Base-by-base conservation (phyloP, 2,888 invertebrate species). In the Sepiola atlantica region DNA sequence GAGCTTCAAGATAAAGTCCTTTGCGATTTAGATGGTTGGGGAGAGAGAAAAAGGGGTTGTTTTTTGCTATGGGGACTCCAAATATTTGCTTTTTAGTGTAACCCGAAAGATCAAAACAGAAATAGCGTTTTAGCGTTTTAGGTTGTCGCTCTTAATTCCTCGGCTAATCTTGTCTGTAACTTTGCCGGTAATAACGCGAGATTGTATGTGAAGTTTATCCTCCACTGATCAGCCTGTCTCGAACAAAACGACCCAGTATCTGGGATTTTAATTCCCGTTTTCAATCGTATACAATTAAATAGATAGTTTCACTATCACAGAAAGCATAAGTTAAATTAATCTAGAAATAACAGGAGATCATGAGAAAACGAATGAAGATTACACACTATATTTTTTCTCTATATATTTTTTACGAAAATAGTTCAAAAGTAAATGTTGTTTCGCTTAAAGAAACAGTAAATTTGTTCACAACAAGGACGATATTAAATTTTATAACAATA, bases 181-280 rank as follows among this genome's bases (percentile, higher is more conserved):
- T 77, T 77, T 77, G 77, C n/a, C 77, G 77, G n/a, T 77, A 77
- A 77, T 77, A 77, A 77, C 77, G n/a, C 32, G n/a, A 77, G n/a
- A 77, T n/a, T n/a, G n/a, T 14, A 32, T n/a, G n/a, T n/a, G n/a
- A n/a, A 77, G 77, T 77, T 77, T 45, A 28, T n/a, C n/a, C 77
- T n/a, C 77, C n/a, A n/a, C 77, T 77, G 0, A n/a, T n/a, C n/a
- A 16, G 77, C n/a, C n/a, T n/a, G 21, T n/a, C 2, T n/a, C 16
- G n/a, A 77, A 77, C n/a, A 77, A 77, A 77, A 77, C 77, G 32
- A 18, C n/a, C 8, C 77, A 14, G 32, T 32, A 14, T n/a, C 14
- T 16, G 77, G 8, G 45, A n/a, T 77, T 77, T 16, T 4, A 14
- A n/a, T 77, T n/a, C 77, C 16, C n/a, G 32, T n/a, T 77, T 77